These are phyloP conservation scores for Lithosia quadra DNA, from an alignment of 2,888 invertebrate species.

Conservation along the genomic window DNA sequence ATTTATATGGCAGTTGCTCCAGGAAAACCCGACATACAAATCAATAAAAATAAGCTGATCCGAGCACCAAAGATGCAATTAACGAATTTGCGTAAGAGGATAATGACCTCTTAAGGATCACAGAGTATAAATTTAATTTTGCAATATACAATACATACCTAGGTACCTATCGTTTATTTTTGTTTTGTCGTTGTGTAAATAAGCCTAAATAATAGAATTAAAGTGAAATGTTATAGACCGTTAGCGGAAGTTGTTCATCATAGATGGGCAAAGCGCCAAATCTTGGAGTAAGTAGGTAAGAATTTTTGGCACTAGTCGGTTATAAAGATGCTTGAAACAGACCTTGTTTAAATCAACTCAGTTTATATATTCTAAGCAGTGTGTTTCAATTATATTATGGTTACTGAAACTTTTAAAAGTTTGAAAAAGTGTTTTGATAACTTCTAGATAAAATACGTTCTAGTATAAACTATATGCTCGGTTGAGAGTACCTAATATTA, in stretches of 20 bases:
- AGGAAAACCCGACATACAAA: no score
- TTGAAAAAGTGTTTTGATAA: no score
- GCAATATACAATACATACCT: no score
- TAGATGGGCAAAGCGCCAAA: constrained; percentile 20
- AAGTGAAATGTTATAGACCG: constrained; percentile 18
- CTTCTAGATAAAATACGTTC: no score
- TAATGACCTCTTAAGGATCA: no score
- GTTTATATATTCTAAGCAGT: neutral
- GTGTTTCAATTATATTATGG: neutral
- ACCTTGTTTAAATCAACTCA: neutral
- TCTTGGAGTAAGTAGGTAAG: neutral
- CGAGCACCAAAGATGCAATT: no score
- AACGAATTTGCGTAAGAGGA: no score
- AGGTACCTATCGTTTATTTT: neutral
- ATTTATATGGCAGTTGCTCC: no score
- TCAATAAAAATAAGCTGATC: no score
- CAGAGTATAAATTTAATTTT: neutral
- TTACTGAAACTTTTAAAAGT: neutral
- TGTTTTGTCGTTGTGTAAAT: neutral
- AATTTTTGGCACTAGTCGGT: constrained; percentile 8
- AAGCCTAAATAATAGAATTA: constrained; percentile 5
- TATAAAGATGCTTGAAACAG: neutral
- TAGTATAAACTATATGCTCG: no score
- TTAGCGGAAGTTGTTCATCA: constrained; percentile 19
- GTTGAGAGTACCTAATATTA: no score